A percentile compares a stretch with the other conserved stretches of the same genome.
Evolutionary conservation across 1,140 invertebrate genomes (phyloP).

Genomic region (Ganaspis sp.): DNA sequence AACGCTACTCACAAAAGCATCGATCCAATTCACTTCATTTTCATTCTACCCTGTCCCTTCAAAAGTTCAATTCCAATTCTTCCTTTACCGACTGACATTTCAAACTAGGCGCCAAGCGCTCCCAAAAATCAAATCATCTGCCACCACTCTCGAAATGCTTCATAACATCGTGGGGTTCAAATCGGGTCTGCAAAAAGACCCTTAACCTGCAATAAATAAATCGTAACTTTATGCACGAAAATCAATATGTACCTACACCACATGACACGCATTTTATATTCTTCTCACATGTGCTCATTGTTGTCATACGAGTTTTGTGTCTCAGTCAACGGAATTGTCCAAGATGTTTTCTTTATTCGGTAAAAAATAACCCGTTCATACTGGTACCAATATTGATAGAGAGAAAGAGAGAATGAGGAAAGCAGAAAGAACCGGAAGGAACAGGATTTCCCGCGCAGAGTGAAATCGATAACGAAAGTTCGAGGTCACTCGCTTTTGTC

Average conservation of each 20-base stretch:
- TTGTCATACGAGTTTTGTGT: neutral
- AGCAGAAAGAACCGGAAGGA: slow-evolving; percentile 53
- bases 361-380: neutral
- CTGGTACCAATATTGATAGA: neutral
- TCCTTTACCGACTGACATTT: neutral
- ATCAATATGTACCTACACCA: slow-evolving; percentile 72
- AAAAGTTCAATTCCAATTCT: neutral
- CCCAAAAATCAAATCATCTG: neutral
- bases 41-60: neutral
- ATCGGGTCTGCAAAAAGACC: no score
- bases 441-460: slow-evolving; percentile 58
- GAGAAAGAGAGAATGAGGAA: slow-evolving; percentile 19
- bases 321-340: slow-evolving; percentile 38
- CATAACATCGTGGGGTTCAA: slow-evolving; percentile 40
- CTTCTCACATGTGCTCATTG: slow-evolving; percentile 15
- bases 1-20: neutral
- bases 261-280: slow-evolving; percentile 45
- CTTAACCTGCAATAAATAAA: no score
- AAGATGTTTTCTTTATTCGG: slow-evolving; percentile 35
- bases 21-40: neutral
- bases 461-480: slow-evolving; percentile 61
- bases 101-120: neutral
- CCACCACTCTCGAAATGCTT: neutral
- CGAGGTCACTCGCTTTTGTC: slow-evolving; percentile 50
- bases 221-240: slow-evolving; percentile 68